phyloP scores from a whole-genome alignment of 2,888 invertebrate genomes.

The Cyclophora albipunctata region DNA sequence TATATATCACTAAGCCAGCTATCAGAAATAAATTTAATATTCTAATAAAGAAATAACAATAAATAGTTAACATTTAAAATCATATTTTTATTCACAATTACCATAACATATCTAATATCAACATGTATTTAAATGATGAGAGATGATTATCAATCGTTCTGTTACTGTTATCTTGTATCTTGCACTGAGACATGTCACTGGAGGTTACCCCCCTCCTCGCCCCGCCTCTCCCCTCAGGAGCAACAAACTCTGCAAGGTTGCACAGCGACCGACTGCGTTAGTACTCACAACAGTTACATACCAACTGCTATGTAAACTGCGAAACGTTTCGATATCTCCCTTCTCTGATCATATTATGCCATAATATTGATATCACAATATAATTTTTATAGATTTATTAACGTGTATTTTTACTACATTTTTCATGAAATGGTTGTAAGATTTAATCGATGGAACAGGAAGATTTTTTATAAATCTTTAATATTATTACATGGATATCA shows the following conservation, averaged over 20 bases:
- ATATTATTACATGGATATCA: no score
- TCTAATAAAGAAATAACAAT: no score
- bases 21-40: no score
- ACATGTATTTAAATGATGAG: no score
- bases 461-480: no score
- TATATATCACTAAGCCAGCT: no score
- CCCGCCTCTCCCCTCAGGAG: constrained; percentile 37
- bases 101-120: no score
- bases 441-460: no score
- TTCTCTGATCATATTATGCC: constrained; percentile 63
- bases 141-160: constrained; percentile 12
- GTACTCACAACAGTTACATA: constrained; percentile 47
- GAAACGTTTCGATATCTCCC: constrained; percentile 60
- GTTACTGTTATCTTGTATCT: constrained; percentile 29
- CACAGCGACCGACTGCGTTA: constrained; percentile 55
- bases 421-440: no score
- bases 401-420: no score
- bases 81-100: no score
- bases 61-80: no score
- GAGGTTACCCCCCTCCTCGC: constrained; percentile 42
- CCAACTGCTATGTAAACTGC: constrained; percentile 4
- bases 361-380: constrained; percentile 46
- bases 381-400: constrained; percentile 14
- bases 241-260: constrained; percentile 75
- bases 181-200: constrained; percentile 47